Evolutionary conservation across 2,888 invertebrate species (phyloP).

Genomic region (Aradus depressus): DNA sequence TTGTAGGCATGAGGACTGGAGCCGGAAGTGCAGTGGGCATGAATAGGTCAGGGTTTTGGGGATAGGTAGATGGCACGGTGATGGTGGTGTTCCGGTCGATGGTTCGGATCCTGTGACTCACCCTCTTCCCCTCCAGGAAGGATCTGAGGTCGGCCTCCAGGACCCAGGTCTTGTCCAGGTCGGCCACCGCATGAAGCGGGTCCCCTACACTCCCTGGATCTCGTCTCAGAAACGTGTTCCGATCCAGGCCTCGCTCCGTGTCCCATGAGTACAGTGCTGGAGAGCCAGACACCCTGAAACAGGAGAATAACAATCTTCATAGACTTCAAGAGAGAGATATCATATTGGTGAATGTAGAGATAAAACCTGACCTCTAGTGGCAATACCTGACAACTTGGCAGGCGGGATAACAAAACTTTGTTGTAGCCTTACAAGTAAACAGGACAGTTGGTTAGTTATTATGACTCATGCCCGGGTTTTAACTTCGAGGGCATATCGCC

Average conservation of each 20-base stretch:
- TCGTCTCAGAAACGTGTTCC: constrained; percentile 20
- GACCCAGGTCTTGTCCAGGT: constrained; percentile 29
- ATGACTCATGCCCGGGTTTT: too few species aligned
- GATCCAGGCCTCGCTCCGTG: constrained; percentile 32
- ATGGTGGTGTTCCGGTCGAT: too few species aligned
- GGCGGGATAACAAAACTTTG: too few species aligned
- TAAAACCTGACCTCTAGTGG: too few species aligned
- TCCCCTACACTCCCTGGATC: constrained; percentile 18
- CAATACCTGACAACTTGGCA: too few species aligned
- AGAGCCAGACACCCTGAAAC: constrained; percentile 39
- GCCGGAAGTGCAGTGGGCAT: not conserved
- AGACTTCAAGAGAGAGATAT: too few species aligned
- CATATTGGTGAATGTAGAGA: too few species aligned
- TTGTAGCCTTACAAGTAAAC: too few species aligned
- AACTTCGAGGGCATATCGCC: too few species aligned
- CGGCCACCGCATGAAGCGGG: constrained; percentile 20
- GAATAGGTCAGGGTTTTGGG: not conserved
- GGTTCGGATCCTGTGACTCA: constrained; percentile 6
- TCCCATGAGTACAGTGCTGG: constrained; percentile 54
- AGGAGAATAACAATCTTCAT: too few species aligned
- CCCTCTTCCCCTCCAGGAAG: constrained; percentile 29
- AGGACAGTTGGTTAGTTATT: too few species aligned
- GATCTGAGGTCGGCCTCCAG: constrained; percentile 32
- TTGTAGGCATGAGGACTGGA: not conserved
- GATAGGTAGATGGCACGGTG: too few species aligned